Percentiles rank a stretch among this genome's conserved stretches.
phyloP scores from a whole-genome alignment of 2,888 invertebrate genomes.

The Lathronympha strigana region DNA sequence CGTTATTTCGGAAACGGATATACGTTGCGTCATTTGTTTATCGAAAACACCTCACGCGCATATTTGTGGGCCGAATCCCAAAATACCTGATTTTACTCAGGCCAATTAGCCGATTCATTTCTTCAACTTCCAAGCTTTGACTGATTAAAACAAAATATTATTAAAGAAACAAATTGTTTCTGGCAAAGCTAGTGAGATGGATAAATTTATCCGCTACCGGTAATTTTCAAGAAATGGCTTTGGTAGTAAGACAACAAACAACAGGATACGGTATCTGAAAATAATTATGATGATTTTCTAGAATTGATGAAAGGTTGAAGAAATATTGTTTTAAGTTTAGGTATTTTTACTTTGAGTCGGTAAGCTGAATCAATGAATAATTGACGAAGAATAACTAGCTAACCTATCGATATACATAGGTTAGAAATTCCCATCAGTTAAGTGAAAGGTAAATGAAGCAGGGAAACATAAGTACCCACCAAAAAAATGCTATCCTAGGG shows the following conservation, averaged over 20 bases:
- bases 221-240: conserved; percentile 23
- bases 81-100: conserved; percentile 26
- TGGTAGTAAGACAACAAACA: conserved; percentile 30
- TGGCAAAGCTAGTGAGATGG: conserved; percentile 14
- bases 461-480: too few species aligned
- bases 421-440: too few species aligned
- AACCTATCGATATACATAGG: too few species aligned
- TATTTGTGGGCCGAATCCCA: conserved; percentile 15
- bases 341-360: neutral
- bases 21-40: conserved; percentile 53
- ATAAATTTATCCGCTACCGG: conserved; percentile 24
- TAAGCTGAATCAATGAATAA: neutral
- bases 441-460: too few species aligned
- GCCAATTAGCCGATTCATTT: conserved; percentile 59
- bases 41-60: conserved; percentile 3
- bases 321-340: conserved; percentile 2
- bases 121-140: conserved; percentile 49
- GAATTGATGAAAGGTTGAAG: neutral
- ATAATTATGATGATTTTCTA: neutral
- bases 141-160: conserved; percentile 48
- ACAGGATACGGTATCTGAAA: conserved; percentile 19
- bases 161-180: conserved; percentile 32
- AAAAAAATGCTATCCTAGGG: too few species aligned
- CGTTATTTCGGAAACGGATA: conserved; percentile 45
- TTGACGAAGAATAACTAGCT: neutral